Percentiles rank a stretch among this genome's conserved stretches.
phyloP scores from a whole-genome alignment of 2,888 invertebrate genomes.

The Willowsia nigromaculata region DNA sequence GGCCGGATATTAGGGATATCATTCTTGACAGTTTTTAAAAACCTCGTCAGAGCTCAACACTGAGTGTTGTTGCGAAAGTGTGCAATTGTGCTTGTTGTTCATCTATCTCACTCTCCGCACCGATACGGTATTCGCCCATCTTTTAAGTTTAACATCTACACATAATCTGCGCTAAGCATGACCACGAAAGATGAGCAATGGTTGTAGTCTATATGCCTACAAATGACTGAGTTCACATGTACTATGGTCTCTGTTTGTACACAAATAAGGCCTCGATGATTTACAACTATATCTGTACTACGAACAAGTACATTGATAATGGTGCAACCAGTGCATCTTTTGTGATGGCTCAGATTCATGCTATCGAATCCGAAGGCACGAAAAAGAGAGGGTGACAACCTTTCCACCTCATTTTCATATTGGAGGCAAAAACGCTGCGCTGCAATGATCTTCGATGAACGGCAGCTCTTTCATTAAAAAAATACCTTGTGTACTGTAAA shows the following conservation, averaged over 20 bases:
- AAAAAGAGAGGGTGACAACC: slow-evolving; percentile 72
- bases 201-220: neutral
- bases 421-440: slow-evolving; percentile 67
- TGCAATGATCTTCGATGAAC: slow-evolving; percentile 43
- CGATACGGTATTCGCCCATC: neutral
- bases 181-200: neutral
- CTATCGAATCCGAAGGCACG: slow-evolving; percentile 42
- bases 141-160: neutral
- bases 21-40: slow-evolving; percentile 69
- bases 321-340: slow-evolving; percentile 51
- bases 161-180: neutral
- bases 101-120: neutral
- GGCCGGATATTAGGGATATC: slow-evolving; percentile 71
- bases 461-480: slow-evolving; percentile 15
- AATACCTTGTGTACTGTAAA: neutral
- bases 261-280: slow-evolving; percentile 20
- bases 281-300: neutral
- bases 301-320: slow-evolving; percentile 1
- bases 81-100: slow-evolving; percentile 3
- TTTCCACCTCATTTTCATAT: slow-evolving; percentile 73
- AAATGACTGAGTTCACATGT: slow-evolving; percentile 5
- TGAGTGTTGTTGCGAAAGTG: slow-evolving; percentile 51
- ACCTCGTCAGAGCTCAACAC: slow-evolving; percentile 55
- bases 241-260: neutral
- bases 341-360: slow-evolving; percentile 33